Percentiles rank a stretch among this genome's conserved stretches.
These are phyloP conservation scores for Phalacrocorax pelagicus DNA, from an alignment of 2,113 vertebrate species.

Conservation along the genomic window DNA sequence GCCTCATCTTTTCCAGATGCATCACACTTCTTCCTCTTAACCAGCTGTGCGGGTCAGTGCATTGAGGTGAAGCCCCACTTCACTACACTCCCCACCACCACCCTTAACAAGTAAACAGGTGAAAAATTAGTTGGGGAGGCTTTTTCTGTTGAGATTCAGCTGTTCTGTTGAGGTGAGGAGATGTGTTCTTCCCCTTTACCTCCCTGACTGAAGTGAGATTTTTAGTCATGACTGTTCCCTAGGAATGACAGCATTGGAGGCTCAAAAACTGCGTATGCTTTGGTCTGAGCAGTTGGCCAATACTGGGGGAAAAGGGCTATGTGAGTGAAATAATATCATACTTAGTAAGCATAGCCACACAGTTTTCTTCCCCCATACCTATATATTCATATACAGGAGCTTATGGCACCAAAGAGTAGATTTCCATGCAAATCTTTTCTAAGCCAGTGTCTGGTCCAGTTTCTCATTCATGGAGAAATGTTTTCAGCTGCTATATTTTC, in stretches of 20 bases:
- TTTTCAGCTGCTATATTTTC: neutral
- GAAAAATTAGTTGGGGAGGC: neutral
- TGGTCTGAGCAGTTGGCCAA: neutral
- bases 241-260: neutral
- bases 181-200: neutral
- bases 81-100: rapidly evolving
- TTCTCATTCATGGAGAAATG: neutral
- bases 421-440: neutral
- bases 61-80: neutral
- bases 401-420: neutral
- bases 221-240: neutral
- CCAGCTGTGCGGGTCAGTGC: neutral
- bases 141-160: neutral
- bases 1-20: neutral
- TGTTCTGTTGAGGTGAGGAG: neutral
- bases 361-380: neutral
- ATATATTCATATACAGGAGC: neutral
- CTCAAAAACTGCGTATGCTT: neutral
- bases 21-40: neutral
- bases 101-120: neutral
- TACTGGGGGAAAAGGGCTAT: neutral
- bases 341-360: neutral
- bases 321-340: neutral
- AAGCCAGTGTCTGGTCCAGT: neutral
- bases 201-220: rapidly evolving